These are phyloP conservation scores for Tetramorium parvispinum DNA, from an alignment of 1,140 invertebrate genomes.

Conservation along the genomic window DNA sequence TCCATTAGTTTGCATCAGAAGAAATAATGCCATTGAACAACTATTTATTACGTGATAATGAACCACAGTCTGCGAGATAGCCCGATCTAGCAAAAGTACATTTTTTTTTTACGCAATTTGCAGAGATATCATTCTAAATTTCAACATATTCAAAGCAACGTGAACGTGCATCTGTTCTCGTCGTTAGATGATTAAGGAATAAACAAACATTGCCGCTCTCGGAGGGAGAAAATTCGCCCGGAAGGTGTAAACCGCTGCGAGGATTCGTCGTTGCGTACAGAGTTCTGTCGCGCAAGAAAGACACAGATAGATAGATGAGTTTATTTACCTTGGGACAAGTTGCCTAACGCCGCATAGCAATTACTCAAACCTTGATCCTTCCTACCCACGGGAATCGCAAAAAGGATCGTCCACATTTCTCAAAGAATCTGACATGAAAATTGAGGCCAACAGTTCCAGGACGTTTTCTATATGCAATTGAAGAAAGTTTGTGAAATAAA, in stretches of 20 bases:
- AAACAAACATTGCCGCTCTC: conserved; percentile 22
- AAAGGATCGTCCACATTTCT: conserved; percentile 41
- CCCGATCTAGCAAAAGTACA: neutral
- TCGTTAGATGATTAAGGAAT: conserved; percentile 45
- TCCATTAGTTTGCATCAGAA: neutral
- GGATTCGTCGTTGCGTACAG: neutral
- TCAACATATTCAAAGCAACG: neutral
- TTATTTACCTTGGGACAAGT: conserved; percentile 48
- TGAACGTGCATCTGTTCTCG: neutral
- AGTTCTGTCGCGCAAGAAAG: conserved; percentile 35
- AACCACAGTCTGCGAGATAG: neutral
- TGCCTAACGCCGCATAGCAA: conserved; percentile 37
- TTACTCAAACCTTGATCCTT: conserved; percentile 48
- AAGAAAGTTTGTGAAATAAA: conserved; percentile 41
- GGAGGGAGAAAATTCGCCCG: conserved; percentile 14
- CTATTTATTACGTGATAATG: neutral
- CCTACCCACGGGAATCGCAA: conserved; percentile 37
- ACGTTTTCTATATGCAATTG: conserved; percentile 17
- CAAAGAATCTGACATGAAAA: conserved; percentile 45
- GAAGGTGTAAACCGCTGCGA: conserved; percentile 29
- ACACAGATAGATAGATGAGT: conserved; percentile 53
- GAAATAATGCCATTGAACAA: neutral
- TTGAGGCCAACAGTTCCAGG: conserved; percentile 11
- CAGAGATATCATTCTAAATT: neutral
- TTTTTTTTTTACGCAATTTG: neutral